Conservation (phyloP, 2,888 invertebrate species). For the Catocala sponsa region DNA sequence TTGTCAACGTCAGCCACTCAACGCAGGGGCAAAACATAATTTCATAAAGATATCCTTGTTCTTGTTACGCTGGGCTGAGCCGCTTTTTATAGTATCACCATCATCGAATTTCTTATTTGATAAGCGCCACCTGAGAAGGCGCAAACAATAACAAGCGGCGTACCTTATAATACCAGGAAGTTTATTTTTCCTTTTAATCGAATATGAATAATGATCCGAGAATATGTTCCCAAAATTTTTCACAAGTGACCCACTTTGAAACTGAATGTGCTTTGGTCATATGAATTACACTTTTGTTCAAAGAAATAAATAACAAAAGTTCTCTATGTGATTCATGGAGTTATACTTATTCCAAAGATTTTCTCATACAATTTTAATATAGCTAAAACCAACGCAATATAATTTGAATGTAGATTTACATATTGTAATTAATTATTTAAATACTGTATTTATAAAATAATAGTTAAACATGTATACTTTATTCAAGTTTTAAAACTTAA, state of each 20-base stretch:
- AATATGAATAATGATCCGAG: slow-evolving; percentile 16
- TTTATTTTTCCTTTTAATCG: slow-evolving; percentile 27
- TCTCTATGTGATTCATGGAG: not conserved
- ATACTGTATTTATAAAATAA: no score
- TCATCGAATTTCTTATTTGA: slow-evolving; percentile 65
- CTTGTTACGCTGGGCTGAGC: slow-evolving; percentile 72
- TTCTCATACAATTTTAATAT: not conserved
- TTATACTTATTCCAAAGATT: not conserved
- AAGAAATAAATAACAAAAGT: slow-evolving; percentile 2
- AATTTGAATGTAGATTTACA: no score
- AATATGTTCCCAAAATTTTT: slow-evolving; percentile 8
- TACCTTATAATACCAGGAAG: slow-evolving; percentile 8
- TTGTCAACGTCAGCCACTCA: slow-evolving; percentile 85
- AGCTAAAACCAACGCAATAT: no score
- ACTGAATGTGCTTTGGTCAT: slow-evolving; percentile 8
- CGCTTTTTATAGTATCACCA: slow-evolving; percentile 64
- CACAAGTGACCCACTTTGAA: slow-evolving; percentile 5
- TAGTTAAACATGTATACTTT: no score
- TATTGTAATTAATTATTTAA: no score
- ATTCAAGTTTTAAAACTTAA: no score
- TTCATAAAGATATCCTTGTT: slow-evolving; percentile 85
- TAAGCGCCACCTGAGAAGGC: slow-evolving; percentile 39
- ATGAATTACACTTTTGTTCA: slow-evolving; percentile 1
- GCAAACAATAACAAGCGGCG: slow-evolving; percentile 25
- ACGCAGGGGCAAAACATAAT: slow-evolving; percentile 82